A percentile compares a stretch with the other conserved stretches of the same genome.
Evolutionary conservation across 2,113 vertebrate genomes (phyloP).

Genomic region (Guaruba guarouba): DNA sequence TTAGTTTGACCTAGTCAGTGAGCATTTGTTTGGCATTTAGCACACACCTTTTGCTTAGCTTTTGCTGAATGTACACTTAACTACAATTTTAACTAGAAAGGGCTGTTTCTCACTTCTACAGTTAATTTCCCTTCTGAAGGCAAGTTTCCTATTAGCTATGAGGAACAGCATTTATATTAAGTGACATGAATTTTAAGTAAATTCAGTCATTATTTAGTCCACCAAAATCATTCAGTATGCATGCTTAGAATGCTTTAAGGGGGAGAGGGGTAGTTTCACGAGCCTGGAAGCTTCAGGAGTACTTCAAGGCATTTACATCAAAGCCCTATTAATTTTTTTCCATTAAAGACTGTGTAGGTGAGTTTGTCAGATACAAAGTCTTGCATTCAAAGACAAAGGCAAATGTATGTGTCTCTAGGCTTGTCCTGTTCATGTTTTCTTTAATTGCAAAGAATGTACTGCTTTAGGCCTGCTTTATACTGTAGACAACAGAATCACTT

Average conservation of each 20-base stretch:
- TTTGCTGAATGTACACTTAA: background rate
- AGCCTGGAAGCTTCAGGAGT: background rate
- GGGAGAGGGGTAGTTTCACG: fast-evolving
- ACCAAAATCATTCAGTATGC: background rate
- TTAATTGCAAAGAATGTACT: background rate
- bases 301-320: slow-evolving; percentile 16
- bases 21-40: background rate
- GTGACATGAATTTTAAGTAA: background rate
- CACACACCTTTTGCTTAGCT: background rate
- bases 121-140: background rate
- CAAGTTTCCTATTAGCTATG: background rate
- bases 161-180: background rate
- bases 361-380: background rate
- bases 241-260: background rate
- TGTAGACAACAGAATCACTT: background rate
- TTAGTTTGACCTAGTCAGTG: background rate
- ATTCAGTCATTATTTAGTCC: background rate
- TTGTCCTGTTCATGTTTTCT: background rate
- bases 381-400: background rate
- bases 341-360: background rate
- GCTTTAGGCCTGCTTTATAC: background rate
- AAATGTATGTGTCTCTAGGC: background rate
- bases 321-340: background rate
- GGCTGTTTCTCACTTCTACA: background rate
- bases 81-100: background rate